A percentile compares a stretch with the other conserved stretches of the same genome.
Evolutionary conservation across 2,113 vertebrate genomes (phyloP).

Genomic region (Ovis canadensis): DNA sequence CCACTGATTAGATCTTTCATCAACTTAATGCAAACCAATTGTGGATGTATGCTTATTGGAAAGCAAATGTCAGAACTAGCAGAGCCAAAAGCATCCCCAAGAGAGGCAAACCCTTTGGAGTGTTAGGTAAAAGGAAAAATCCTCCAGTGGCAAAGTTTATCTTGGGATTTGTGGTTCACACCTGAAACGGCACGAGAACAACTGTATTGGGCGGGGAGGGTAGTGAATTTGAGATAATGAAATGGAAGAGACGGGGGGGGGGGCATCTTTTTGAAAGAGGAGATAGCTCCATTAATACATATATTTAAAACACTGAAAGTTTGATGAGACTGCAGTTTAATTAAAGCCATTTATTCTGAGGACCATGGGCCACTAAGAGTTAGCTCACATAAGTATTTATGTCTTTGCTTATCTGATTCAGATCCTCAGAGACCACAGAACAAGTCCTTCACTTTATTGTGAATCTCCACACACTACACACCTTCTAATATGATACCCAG

Average conservation of each 20-base stretch:
- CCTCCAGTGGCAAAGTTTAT: neutral
- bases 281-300: no score
- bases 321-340: neutral
- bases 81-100: neutral
- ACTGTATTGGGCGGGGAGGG: neutral
- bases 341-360: neutral
- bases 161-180: neutral
- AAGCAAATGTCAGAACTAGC: neutral
- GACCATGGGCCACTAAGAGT: neutral
- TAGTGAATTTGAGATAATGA: neutral
- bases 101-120: neutral
- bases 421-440: neutral
- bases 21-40: neutral
- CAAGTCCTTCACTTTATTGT: neutral
- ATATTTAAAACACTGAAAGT: neutral
- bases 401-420: neutral
- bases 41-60: neutral
- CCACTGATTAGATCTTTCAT: neutral
- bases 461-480: neutral
- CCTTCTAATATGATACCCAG: neutral
- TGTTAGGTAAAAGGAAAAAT: neutral
- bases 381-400: rapidly evolving
- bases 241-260: neutral
- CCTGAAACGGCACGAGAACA: neutral
- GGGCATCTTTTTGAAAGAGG: neutral